A percentile compares a stretch with the other conserved stretches of the same genome.
phyloP scores from a whole-genome alignment of 2,113 vertebrate species.

The Raja brachyura region DNA sequence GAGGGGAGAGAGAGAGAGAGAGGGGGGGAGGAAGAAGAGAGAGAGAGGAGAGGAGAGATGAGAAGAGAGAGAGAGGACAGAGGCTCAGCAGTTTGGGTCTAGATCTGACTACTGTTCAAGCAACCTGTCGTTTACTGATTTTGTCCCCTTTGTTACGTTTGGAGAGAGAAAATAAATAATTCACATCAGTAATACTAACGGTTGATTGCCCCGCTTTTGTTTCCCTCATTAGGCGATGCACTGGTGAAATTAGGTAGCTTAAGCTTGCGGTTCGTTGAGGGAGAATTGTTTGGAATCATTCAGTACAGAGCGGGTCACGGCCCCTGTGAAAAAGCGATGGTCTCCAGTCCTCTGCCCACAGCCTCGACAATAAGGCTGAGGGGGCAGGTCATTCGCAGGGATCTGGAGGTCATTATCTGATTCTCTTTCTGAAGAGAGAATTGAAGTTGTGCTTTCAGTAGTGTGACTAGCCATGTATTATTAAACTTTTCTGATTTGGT shows the following conservation, averaged over 20 bases:
- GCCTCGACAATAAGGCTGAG: background rate
- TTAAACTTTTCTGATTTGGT: background rate
- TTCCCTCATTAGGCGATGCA: background rate
- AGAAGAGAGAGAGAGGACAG: too few relatives aligned
- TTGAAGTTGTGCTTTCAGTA: too few relatives aligned
- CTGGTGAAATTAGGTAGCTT: background rate
- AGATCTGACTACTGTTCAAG: too few relatives aligned
- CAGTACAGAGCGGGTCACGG: background rate
- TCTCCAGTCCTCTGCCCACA: background rate
- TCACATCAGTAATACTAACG: background rate
- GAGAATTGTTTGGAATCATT: background rate
- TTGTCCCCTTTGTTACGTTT: too few relatives aligned
- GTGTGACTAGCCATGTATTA: too few relatives aligned
- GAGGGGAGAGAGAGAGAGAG: too few relatives aligned
- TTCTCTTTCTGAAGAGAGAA: background rate
- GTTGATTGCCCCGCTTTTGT: background rate
- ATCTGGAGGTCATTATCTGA: background rate
- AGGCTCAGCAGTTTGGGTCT: too few relatives aligned
- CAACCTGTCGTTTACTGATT: background rate
- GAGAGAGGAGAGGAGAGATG: too few relatives aligned
- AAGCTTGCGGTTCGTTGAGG: background rate
- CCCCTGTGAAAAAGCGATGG: background rate
- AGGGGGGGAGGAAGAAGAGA: too few relatives aligned
- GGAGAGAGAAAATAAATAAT: background rate
- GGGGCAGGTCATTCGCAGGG: too few relatives aligned